phyloP scores from a whole-genome alignment of 2,888 invertebrate genomes.

The Agrilus mali region DNA sequence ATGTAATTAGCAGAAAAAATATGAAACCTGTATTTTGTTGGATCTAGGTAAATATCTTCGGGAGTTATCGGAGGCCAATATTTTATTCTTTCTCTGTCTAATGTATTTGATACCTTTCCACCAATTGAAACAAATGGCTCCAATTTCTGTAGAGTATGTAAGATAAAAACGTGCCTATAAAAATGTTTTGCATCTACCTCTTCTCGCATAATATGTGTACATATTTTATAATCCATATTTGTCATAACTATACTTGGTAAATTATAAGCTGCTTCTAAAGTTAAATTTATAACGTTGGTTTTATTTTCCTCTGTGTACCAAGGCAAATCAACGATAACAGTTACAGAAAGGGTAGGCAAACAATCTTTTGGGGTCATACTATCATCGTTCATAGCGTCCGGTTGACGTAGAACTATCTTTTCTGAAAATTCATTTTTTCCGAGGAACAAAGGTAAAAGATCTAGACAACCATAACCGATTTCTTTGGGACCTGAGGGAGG shows the following conservation, averaged over 20 bases:
- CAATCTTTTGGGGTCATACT: slow-evolving; percentile 20
- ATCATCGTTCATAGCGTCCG: slow-evolving; percentile 17
- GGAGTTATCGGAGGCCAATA: slow-evolving; percentile 21
- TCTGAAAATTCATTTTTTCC: slow-evolving; percentile 10
- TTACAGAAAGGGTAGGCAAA: slow-evolving; percentile 22
- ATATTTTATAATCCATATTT: slow-evolving; percentile 23
- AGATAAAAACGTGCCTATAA: background rate
- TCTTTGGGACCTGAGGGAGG: slow-evolving; percentile 4
- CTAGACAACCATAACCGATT: slow-evolving; percentile 14
- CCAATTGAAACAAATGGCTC: slow-evolving; percentile 19
- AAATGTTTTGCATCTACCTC: background rate
- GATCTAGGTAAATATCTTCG: slow-evolving; percentile 17
- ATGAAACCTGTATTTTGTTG: slow-evolving; percentile 19
- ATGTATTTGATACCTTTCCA: slow-evolving; percentile 14
- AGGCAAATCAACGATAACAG: slow-evolving; percentile 17
- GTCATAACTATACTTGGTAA: slow-evolving; percentile 19
- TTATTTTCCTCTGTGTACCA: slow-evolving; percentile 11
- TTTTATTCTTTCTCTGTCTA: slow-evolving; percentile 17
- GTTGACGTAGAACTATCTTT: slow-evolving; percentile 18
- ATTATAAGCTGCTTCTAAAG: slow-evolving; percentile 29
- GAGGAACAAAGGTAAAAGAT: slow-evolving; percentile 18
- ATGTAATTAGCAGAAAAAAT: too few relatives aligned
- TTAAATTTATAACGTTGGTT: slow-evolving; percentile 22
- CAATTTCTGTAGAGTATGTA: slow-evolving; percentile 10
- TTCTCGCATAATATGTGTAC: slow-evolving; percentile 11